Percentiles rank a stretch among this genome's conserved stretches.
Conservation (phyloP, 2,113 vertebrate genomes). For the Cryptotis parvus region DNA sequence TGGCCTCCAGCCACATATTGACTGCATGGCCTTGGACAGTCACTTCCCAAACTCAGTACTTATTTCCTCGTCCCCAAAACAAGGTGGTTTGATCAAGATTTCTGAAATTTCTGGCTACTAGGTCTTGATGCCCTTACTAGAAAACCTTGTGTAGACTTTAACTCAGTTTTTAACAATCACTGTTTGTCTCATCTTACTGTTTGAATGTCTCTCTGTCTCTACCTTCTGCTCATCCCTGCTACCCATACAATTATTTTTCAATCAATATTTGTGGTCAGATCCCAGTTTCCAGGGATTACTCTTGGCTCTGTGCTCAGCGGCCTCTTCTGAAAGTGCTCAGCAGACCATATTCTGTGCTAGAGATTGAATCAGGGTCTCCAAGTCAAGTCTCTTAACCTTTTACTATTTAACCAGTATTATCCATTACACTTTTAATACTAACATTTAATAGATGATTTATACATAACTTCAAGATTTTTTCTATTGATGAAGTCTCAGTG, state of each 20-base stretch:
- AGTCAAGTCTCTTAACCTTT: no score
- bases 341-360: no score
- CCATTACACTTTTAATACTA: neutral
- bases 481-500: neutral
- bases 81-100: neutral
- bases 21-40: neutral
- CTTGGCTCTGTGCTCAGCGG: no score
- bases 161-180: neutral
- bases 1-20: neutral
- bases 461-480: conserved; percentile 5
- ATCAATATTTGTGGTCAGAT: neutral
- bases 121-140: neutral
- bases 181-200: neutral
- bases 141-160: neutral
- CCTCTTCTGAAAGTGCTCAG: no score
- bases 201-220: neutral
- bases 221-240: neutral
- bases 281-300: no score
- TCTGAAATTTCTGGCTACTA: neutral
- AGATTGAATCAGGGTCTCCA: no score
- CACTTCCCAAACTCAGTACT: neutral
- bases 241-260: no score
- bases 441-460: neutral
- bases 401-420: no score
- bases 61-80: neutral